Evolutionary conservation across 2,888 invertebrate species (phyloP).

Genomic region (Gymnocheta viridis): DNA sequence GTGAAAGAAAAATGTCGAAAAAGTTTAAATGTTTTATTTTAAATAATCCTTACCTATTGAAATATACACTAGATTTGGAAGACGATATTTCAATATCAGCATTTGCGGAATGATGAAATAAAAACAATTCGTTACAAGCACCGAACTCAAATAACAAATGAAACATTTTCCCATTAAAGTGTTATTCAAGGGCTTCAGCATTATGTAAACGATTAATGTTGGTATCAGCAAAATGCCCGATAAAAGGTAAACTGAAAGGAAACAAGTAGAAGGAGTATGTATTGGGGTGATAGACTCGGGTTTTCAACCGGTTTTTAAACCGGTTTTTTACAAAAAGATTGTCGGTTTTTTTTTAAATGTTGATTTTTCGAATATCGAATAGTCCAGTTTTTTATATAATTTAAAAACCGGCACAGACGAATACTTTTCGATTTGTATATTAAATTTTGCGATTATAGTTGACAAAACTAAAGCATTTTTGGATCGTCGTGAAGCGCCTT

Average conservation of each 20-base stretch:
- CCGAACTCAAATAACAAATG: constrained; percentile 33
- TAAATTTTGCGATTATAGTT: no score
- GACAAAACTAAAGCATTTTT: no score
- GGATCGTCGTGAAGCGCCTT: no score
- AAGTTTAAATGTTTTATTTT: neutral
- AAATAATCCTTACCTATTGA: constrained; percentile 16
- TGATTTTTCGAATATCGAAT: no score
- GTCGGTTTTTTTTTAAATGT: no score
- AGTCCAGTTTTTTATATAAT: no score
- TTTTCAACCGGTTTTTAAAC: no score
- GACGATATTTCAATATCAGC: neutral
- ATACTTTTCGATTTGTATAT: no score
- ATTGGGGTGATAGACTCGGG: no score
- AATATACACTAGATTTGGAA: constrained; percentile 24
- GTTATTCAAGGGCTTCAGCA: constrained; percentile 15
- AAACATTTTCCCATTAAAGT: constrained; percentile 45
- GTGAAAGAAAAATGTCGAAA: neutral
- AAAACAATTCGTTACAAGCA: constrained; percentile 1
- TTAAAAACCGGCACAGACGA: no score
- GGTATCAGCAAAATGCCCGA: constrained; percentile 31
- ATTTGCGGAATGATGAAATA: constrained; percentile 34
- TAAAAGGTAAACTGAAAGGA: constrained; percentile 21
- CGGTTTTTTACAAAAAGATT: no score
- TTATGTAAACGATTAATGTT: constrained; percentile 24
- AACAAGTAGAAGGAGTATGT: neutral